phyloP scores from a whole-genome alignment of 1,140 invertebrate species.

The Vanessa atalanta region DNA sequence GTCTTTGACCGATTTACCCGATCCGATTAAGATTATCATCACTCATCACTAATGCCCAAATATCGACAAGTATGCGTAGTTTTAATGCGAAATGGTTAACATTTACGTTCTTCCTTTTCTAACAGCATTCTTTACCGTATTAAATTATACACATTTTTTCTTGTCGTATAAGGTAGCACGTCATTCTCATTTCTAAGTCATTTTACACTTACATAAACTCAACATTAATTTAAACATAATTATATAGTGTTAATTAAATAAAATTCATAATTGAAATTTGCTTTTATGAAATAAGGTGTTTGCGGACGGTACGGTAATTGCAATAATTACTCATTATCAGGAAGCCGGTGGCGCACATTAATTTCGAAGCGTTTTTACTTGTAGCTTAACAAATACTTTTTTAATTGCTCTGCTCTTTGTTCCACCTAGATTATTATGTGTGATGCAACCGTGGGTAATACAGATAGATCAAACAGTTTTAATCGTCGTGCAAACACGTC shows the following conservation, averaged over 20 bases:
- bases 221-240: slow-evolving; percentile 26
- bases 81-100: too few species aligned
- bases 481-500: slow-evolving; percentile 58
- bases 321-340: slow-evolving; percentile 76
- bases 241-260: slow-evolving; percentile 30
- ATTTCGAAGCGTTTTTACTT: slow-evolving; percentile 70
- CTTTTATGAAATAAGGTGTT: slow-evolving; percentile 31
- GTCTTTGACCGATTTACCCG: too few species aligned
- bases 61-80: too few species aligned
- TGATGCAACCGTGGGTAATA: slow-evolving; percentile 63
- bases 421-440: slow-evolving; percentile 61
- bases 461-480: slow-evolving; percentile 55
- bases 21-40: too few species aligned
- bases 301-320: slow-evolving; percentile 71
- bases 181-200: too few species aligned
- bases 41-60: too few species aligned
- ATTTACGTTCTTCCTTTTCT: too few species aligned
- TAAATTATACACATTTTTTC: too few species aligned
- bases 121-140: too few species aligned
- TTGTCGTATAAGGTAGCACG: too few species aligned
- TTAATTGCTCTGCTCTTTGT: slow-evolving; percentile 72
- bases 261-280: slow-evolving; percentile 28
- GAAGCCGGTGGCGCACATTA: slow-evolving; percentile 69
- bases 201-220: slow-evolving; percentile 19
- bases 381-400: slow-evolving; percentile 72